phyloP scores from a whole-genome alignment of 1,140 invertebrate species.

The Ceratoteleas bidentatus region DNA sequence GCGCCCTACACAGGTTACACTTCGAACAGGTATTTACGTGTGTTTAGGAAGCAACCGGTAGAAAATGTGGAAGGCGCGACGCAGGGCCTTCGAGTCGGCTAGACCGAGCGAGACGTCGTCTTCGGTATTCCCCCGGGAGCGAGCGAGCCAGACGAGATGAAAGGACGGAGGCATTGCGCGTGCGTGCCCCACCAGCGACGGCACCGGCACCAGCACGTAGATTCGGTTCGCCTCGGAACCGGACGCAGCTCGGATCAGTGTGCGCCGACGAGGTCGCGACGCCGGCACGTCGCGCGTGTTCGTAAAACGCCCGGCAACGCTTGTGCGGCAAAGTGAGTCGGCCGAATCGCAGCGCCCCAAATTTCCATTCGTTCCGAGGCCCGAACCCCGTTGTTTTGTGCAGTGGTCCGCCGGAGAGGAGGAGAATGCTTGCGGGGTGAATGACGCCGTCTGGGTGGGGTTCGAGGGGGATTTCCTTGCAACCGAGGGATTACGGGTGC shows the following conservation, averaged over 20 bases:
- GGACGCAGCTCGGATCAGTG: conserved; percentile 50
- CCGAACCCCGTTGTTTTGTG: not conserved
- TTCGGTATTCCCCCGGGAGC: not conserved
- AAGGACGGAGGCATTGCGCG: conserved; percentile 40
- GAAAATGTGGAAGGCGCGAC: conserved; percentile 59
- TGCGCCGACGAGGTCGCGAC: conserved; percentile 68
- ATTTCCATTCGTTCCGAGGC: not conserved
- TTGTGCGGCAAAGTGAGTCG: conserved; percentile 35
- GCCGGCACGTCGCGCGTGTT: conserved; percentile 40
- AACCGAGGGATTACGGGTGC: no score
- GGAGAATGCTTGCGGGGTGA: no score
- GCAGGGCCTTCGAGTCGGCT: not conserved
- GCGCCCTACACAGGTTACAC: conserved; percentile 45
- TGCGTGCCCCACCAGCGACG: conserved; percentile 58
- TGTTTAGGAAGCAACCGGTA: conserved; percentile 68
- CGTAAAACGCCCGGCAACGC: not conserved
- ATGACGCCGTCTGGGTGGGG: not conserved
- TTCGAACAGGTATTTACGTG: conserved; percentile 57
- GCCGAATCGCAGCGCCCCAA: not conserved
- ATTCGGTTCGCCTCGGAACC: conserved; percentile 43
- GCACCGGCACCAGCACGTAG: conserved; percentile 32
- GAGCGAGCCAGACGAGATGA: not conserved
- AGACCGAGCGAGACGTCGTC: not conserved
- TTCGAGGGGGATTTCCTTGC: not conserved
- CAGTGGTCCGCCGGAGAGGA: no score